Percentiles rank a stretch among this genome's conserved stretches.
Evolutionary conservation across 2,113 vertebrate genomes (phyloP).

Genomic region (Ceyx melanurus): DNA sequence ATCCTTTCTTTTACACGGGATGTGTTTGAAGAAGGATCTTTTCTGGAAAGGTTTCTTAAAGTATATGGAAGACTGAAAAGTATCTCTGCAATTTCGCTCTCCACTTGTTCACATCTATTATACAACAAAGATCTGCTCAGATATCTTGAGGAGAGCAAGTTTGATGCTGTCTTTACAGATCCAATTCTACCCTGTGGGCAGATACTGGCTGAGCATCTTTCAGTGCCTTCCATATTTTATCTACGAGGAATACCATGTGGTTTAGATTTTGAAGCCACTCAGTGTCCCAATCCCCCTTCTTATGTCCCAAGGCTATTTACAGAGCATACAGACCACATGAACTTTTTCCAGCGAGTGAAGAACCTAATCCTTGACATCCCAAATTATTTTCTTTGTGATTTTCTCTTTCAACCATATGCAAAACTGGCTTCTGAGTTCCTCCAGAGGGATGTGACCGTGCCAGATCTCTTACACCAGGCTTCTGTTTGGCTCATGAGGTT

Average conservation of each 20-base stretch:
- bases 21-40: slow-evolving; percentile 15
- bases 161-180: slow-evolving; percentile 81
- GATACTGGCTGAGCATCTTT: slow-evolving; percentile 52
- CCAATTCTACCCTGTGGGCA: slow-evolving; percentile 80
- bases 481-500: slow-evolving; percentile 83
- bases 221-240: slow-evolving; percentile 78
- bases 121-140: slow-evolving; percentile 73
- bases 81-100: slow-evolving; percentile 1
- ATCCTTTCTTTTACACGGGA: background rate
- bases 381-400: slow-evolving; percentile 67
- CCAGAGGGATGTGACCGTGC: slow-evolving; percentile 64
- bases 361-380: slow-evolving; percentile 60
- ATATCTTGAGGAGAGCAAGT: slow-evolving; percentile 58
- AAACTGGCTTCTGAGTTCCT: slow-evolving; percentile 76
- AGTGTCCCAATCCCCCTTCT: slow-evolving; percentile 81
- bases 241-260: slow-evolving; percentile 76
- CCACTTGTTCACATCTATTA: slow-evolving; percentile 55
- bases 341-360: slow-evolving; percentile 80
- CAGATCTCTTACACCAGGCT: slow-evolving; percentile 65
- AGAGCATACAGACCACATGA: slow-evolving; percentile 71
- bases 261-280: slow-evolving; percentile 74
- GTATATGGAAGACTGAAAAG: background rate
- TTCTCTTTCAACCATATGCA: slow-evolving; percentile 65
- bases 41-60: slow-evolving; percentile 60
- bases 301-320: slow-evolving; percentile 72